Conservation (phyloP, 2,797 vertebrate species). For the Rhodeus uyekii region DNA sequence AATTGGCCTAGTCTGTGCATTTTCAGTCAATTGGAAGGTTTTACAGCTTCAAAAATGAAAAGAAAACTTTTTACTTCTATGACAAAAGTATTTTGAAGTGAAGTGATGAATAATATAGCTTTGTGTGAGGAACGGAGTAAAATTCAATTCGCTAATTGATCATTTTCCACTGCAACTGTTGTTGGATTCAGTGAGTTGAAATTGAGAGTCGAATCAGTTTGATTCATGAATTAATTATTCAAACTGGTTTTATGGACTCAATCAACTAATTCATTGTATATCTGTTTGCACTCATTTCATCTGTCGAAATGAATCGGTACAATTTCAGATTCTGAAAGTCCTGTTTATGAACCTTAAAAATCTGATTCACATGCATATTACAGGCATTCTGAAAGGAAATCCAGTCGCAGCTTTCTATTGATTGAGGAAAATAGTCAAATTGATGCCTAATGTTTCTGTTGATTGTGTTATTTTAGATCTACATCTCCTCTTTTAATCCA, state of each 20-base stretch:
- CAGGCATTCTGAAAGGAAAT: too few relatives aligned
- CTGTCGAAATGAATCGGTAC: too few relatives aligned
- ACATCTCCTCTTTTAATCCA: neutral
- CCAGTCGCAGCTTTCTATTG: too few relatives aligned
- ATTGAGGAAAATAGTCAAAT: too few relatives aligned
- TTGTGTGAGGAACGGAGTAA: neutral
- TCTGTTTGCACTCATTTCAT: too few relatives aligned
- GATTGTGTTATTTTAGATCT: too few relatives aligned
- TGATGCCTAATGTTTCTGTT: too few relatives aligned
- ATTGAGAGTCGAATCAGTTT: neutral
- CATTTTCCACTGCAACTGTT: neutral
- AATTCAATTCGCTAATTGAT: neutral
- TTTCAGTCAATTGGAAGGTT: neutral
- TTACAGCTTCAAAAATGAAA: neutral
- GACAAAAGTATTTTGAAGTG: neutral
- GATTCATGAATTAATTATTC: neutral
- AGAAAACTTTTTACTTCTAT: neutral
- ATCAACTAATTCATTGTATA: too few relatives aligned
- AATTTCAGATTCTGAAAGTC: too few relatives aligned
- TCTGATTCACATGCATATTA: too few relatives aligned
- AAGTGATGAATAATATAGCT: neutral
- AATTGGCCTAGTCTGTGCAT: neutral
- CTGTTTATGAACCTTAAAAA: too few relatives aligned
- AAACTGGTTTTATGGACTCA: neutral
- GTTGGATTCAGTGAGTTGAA: neutral